A percentile compares a stretch with the other conserved stretches of the same genome.
Evolutionary conservation across 2,113 vertebrate genomes (phyloP).

Genomic region (Salvelinus fontinalis): DNA sequence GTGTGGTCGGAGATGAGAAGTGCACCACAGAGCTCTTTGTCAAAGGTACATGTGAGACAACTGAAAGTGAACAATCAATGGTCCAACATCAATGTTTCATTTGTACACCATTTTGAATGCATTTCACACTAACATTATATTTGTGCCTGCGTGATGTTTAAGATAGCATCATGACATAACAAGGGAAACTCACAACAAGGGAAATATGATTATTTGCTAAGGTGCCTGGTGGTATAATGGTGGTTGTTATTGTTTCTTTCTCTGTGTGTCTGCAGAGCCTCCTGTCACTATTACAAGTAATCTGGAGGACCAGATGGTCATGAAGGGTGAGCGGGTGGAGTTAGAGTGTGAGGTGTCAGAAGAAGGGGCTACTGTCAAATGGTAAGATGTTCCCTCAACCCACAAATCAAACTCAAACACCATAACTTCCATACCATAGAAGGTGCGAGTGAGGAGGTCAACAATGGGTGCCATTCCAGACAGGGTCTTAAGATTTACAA

Average conservation of each 20-base stretch:
- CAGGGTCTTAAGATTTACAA: not conserved
- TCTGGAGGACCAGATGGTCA: conserved; percentile 94
- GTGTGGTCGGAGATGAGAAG: conserved; percentile 87
- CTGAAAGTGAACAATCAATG: not conserved
- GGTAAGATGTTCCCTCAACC: conserved; percentile 72
- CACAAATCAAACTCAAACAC: not conserved
- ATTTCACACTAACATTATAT: too few species aligned
- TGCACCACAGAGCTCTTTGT: conserved; percentile 94
- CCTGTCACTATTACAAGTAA: conserved; percentile 82
- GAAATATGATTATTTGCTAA: too few species aligned
- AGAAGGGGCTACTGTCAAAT: conserved; percentile 94
- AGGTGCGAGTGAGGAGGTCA: not conserved
- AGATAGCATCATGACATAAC: too few species aligned
- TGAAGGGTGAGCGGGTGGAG: conserved; percentile 94
- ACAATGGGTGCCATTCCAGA: not conserved
- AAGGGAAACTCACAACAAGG: too few species aligned
- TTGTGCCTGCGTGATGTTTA: too few species aligned
- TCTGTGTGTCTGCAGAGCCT: conserved; percentile 77
- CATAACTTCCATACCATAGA: too few species aligned
- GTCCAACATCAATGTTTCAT: not conserved
- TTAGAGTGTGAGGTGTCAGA: conserved; percentile 95
- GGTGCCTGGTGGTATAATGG: too few species aligned
- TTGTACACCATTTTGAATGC: too few species aligned
- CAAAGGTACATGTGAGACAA: conserved; percentile 79
- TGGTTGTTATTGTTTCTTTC: too few species aligned